Evolutionary conservation across 2,888 invertebrate genomes (phyloP).

Genomic region (Trichogramma dendrolimi): DNA sequence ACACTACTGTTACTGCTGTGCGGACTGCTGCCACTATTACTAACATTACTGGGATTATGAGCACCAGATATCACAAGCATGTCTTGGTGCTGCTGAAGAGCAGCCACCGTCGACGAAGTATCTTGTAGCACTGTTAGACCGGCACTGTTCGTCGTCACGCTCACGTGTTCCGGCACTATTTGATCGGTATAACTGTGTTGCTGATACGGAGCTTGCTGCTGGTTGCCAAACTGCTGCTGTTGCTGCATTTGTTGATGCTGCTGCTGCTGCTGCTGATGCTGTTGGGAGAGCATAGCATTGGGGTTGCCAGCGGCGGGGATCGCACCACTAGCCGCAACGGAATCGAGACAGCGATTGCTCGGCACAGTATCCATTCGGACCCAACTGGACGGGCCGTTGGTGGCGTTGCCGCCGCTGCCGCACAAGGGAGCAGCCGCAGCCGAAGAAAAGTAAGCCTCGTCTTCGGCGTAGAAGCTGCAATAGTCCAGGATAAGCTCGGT

Average conservation of each 20-base stretch:
- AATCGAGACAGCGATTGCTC: too few species aligned
- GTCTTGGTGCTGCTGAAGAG: slow-evolving; percentile 36
- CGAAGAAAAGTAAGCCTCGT: too few species aligned
- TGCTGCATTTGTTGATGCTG: not conserved
- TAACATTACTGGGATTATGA: not conserved
- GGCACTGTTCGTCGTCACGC: slow-evolving; percentile 8
- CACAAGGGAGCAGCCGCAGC: too few species aligned
- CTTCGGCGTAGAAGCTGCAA: too few species aligned
- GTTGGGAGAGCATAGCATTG: not conserved
- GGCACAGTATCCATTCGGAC: too few species aligned
- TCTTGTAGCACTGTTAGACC: slow-evolving; percentile 23
- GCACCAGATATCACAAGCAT: too few species aligned
- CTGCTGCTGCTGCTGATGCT: not conserved
- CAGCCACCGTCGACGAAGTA: slow-evolving; percentile 40
- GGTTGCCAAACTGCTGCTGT: not conserved
- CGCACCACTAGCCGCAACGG: too few species aligned
- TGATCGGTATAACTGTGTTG: not conserved
- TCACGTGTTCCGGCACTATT: not conserved
- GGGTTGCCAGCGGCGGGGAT: too few species aligned
- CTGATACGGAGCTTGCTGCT: not conserved
- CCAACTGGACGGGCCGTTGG: too few species aligned
- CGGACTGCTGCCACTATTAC: slow-evolving; percentile 44
- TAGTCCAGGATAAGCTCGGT: too few species aligned
- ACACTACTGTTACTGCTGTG: slow-evolving; percentile 19
- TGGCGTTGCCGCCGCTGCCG: too few species aligned